A percentile compares a stretch with the other conserved stretches of the same genome.
These are phyloP conservation scores for Anthonomus grandis DNA, from an alignment of 1,140 invertebrate species.

Conservation along the genomic window DNA sequence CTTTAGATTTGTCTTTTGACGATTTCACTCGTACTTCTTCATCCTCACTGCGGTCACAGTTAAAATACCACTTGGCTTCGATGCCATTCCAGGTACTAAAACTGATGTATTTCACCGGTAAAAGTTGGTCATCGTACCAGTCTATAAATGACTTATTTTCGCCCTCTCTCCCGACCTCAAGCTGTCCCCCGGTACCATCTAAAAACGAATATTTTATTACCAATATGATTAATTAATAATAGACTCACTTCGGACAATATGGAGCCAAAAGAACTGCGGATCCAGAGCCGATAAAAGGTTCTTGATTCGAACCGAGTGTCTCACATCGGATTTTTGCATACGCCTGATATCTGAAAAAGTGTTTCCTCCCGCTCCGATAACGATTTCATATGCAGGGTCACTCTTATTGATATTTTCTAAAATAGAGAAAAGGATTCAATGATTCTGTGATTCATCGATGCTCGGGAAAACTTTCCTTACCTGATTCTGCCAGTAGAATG, in stretches of 20 bases:
- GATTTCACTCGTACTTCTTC: conserved; percentile 18
- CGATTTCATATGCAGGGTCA: conserved; percentile 61
- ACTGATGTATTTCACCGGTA: conserved; percentile 56
- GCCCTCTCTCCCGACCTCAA: conserved; percentile 57
- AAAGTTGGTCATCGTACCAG: conserved; percentile 54
- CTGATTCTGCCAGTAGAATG: conserved; percentile 53
- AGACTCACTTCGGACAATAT: conserved; percentile 50
- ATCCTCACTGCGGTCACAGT: conserved; percentile 50
- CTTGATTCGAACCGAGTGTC: conserved; percentile 49
- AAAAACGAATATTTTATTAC: conserved; percentile 1
- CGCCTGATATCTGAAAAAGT: conserved; percentile 58
- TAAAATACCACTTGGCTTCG: conserved; percentile 57
- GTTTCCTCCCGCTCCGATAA: conserved; percentile 59
- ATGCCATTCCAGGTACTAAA: conserved; percentile 59
- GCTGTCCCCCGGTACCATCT: conserved; percentile 50
- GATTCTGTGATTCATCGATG: background rate
- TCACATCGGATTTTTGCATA: conserved; percentile 51
- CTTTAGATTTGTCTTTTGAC: background rate
- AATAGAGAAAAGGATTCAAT: conserved; percentile 2
- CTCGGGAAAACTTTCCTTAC: conserved; percentile 8
- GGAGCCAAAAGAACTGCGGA: conserved; percentile 57
- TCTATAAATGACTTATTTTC: conserved; percentile 52
- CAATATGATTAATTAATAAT: background rate
- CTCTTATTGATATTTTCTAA: conserved; percentile 37
- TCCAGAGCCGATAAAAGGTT: conserved; percentile 54